A percentile compares a stretch with the other conserved stretches of the same genome.
Evolutionary conservation across 2,113 vertebrate genomes (phyloP).

Genomic region (Ageneiosus marmoratus): DNA sequence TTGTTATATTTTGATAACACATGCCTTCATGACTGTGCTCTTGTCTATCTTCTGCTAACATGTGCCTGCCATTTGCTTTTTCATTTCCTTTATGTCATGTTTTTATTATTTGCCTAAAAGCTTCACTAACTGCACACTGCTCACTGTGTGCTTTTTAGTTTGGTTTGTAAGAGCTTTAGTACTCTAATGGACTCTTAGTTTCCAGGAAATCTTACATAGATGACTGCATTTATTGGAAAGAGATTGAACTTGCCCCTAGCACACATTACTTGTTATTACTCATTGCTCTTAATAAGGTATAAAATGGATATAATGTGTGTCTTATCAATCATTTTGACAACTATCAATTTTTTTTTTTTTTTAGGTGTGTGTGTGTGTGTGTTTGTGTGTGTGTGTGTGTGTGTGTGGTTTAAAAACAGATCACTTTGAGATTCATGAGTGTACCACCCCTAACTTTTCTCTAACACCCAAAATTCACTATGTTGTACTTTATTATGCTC

Average conservation of each 20-base stretch:
- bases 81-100: background rate
- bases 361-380: background rate
- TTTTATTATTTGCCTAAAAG: background rate
- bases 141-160: constrained; percentile 6
- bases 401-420: too few relatives aligned
- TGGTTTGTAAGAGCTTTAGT: constrained; percentile 6
- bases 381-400: background rate
- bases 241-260: background rate
- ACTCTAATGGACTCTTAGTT: background rate
- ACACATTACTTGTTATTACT: background rate
- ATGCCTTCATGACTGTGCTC: background rate
- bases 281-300: background rate
- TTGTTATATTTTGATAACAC: background rate
- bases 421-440: background rate
- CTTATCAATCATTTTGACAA: background rate
- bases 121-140: background rate
- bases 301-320: background rate
- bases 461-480: background rate
- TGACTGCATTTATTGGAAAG: background rate
- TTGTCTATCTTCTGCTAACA: too few relatives aligned
- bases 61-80: background rate
- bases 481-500: background rate
- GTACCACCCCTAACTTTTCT: background rate
- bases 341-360: too few relatives aligned
- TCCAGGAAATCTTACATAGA: background rate